Evolutionary conservation across 2,113 vertebrate species (phyloP).

Genomic region (Lanius collurio): DNA sequence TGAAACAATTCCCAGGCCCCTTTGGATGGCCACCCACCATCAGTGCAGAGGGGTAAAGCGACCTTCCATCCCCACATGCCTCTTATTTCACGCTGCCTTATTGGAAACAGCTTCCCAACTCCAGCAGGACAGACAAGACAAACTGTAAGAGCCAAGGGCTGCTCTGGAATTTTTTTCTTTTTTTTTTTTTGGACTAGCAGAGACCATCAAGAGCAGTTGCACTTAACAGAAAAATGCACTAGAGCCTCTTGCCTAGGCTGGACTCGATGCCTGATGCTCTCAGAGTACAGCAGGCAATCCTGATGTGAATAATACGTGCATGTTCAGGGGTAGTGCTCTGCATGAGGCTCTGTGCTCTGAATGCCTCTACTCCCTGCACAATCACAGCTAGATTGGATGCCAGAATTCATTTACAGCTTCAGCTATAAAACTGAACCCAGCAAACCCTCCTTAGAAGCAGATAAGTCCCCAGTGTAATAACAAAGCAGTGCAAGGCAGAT

Average conservation of each 20-base stretch:
- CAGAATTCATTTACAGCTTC: conserved; percentile 42
- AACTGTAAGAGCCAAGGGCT: neutral
- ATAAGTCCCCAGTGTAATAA: conserved; percentile 3
- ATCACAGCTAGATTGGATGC: neutral
- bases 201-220: neutral
- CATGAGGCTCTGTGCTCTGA: neutral
- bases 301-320: neutral
- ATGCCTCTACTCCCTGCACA: neutral
- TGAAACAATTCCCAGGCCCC: conserved; percentile 35
- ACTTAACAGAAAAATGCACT: neutral
- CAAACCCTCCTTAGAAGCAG: conserved; percentile 23
- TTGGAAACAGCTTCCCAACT: conserved; percentile 48
- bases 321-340: neutral
- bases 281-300: neutral
- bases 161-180: neutral
- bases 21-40: conserved; percentile 39
- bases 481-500: neutral
- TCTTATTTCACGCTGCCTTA: conserved; percentile 48
- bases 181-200: neutral
- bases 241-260: neutral
- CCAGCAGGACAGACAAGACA: conserved; percentile 29
- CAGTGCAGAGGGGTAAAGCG: conserved; percentile 8
- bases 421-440: neutral
- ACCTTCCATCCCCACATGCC: conserved; percentile 47
- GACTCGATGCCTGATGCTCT: neutral